These are phyloP conservation scores for Scaeva pyrastri DNA, from an alignment of 2,888 invertebrate species.

Conservation along the genomic window DNA sequence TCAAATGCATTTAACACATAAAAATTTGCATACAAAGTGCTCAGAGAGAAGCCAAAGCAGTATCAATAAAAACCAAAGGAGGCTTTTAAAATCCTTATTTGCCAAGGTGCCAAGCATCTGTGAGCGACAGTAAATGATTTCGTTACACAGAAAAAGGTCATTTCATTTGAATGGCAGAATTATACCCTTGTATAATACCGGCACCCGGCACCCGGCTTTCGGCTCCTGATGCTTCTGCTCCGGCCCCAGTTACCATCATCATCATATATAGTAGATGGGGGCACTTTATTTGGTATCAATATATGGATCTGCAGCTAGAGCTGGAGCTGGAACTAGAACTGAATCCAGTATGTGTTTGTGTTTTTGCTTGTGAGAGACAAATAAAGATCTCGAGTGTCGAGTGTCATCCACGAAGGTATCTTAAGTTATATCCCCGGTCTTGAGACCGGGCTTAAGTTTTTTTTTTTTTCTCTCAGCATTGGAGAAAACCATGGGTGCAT, in stretches of 20 bases:
- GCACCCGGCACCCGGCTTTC: background rate
- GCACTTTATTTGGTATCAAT: constrained; percentile 51
- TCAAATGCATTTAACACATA: constrained; percentile 83
- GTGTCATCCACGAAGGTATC: constrained; percentile 49
- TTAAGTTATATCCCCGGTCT: constrained; percentile 56
- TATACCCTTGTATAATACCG: constrained; percentile 28
- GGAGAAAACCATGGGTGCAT: constrained; percentile 76
- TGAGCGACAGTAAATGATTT: constrained; percentile 74
- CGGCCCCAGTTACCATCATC: background rate
- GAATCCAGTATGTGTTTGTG: constrained; percentile 3
- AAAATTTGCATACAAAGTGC: constrained; percentile 83
- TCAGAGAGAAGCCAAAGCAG: constrained; percentile 62
- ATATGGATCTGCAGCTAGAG: constrained; percentile 25
- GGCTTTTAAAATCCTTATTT: constrained; percentile 73
- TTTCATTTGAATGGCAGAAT: constrained; percentile 63
- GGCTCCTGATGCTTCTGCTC: too few species aligned
- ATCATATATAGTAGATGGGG: too few species aligned
- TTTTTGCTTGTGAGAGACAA: constrained; percentile 34
- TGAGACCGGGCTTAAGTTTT: constrained; percentile 56
- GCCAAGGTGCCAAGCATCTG: constrained; percentile 75
- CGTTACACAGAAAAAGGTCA: constrained; percentile 69
- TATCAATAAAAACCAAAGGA: constrained; percentile 72
- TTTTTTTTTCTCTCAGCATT: constrained; percentile 34
- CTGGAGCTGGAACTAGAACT: constrained; percentile 12
- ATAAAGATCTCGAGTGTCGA: constrained; percentile 51